Conservation (phyloP, 2,797 vertebrate genomes). For the Mastacembelus armatus region DNA sequence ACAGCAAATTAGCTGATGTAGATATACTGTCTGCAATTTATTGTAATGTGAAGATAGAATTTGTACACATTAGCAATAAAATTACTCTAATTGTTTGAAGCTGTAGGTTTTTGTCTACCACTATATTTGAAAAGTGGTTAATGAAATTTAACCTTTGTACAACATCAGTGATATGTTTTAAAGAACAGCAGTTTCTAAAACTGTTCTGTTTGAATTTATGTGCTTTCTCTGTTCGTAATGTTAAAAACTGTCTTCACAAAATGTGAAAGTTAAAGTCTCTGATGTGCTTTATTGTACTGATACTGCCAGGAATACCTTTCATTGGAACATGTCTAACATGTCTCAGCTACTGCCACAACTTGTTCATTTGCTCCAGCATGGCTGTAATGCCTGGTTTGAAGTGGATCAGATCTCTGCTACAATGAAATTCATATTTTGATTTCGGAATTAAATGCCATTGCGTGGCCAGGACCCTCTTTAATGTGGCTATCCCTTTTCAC, state of each 20-base stretch:
- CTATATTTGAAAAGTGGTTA: not conserved
- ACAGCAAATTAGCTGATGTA: too few relatives aligned
- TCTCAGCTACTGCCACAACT: conserved; percentile 4
- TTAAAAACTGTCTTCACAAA: too few relatives aligned
- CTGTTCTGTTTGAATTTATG: not conserved
- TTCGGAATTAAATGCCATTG: conserved; percentile 13
- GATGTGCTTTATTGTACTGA: too few relatives aligned
- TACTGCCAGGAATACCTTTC: too few relatives aligned
- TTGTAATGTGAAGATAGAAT: too few relatives aligned
- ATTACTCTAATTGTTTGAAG: too few relatives aligned
- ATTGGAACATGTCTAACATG: not conserved
- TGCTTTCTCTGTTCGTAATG: conserved; percentile 8
- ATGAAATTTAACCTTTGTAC: too few relatives aligned
- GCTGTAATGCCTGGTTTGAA: not conserved
- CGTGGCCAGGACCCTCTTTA: not conserved
- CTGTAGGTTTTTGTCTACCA: not conserved
- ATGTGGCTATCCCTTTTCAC: too few relatives aligned
- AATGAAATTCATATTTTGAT: not conserved
- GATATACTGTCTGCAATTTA: too few relatives aligned
- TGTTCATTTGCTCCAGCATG: not conserved
- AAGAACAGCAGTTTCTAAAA: too few relatives aligned
- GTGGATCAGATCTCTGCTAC: not conserved
- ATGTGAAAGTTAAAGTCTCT: too few relatives aligned
- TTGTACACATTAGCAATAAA: too few relatives aligned
- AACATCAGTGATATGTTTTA: not conserved